These are phyloP conservation scores for Knipowitschia caucasica DNA, from an alignment of 2,797 vertebrate genomes.

Conservation along the genomic window DNA sequence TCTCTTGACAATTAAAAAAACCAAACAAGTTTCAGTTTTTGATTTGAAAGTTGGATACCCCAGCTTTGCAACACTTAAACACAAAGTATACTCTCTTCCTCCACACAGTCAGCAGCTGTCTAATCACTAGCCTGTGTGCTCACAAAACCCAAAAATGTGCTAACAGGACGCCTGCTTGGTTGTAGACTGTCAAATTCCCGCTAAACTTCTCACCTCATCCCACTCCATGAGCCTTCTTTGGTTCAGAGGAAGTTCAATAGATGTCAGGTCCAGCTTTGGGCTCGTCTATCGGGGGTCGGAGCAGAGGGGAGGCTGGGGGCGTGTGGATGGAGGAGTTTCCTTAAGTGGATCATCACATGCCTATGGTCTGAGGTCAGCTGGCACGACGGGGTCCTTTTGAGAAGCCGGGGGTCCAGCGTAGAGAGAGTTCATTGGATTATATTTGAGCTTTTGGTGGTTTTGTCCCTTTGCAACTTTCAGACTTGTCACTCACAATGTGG, in stretches of 20 bases:
- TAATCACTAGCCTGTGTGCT: constrained; percentile 23
- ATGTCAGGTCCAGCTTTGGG: constrained; percentile 24
- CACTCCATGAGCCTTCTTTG: constrained; percentile 32
- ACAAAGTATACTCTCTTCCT: no score
- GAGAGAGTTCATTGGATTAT: constrained; percentile 51
- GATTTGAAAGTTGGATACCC: no score
- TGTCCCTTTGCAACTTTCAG: constrained; percentile 22
- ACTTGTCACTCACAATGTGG: constrained; percentile 6
- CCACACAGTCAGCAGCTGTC: constrained; percentile 38
- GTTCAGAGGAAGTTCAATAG: constrained; percentile 54
- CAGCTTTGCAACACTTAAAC: no score
- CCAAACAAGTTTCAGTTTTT: no score
- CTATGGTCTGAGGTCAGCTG: constrained; percentile 67
- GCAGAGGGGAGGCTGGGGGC: constrained; percentile 18
- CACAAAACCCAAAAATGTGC: constrained; percentile 44
- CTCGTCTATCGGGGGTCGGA: constrained; percentile 28
- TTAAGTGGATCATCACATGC: constrained; percentile 75
- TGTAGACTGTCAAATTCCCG: constrained; percentile 55
- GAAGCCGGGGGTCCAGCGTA: constrained; percentile 20
- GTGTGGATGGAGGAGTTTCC: constrained; percentile 52
- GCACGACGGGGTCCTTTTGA: constrained; percentile 54
- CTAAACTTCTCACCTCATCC: constrained; percentile 60
- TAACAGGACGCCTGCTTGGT: constrained; percentile 42
- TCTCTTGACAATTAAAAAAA: no score
- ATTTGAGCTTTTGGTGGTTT: constrained; percentile 41